Evolutionary conservation across 2,888 invertebrate genomes (phyloP).

Genomic region (Drosophila gaucha): DNA sequence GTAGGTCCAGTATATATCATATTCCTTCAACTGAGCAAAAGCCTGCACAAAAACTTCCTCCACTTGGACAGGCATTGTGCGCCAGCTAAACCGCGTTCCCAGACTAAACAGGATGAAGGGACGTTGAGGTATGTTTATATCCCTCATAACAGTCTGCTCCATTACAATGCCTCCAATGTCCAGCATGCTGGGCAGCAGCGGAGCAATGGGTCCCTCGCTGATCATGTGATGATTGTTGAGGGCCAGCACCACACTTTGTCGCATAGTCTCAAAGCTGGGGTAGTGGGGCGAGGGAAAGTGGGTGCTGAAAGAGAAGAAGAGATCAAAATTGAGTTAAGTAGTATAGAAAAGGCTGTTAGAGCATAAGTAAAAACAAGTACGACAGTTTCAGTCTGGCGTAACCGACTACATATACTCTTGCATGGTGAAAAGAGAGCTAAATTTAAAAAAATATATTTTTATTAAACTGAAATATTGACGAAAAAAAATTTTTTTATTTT

Average conservation of each 20-base stretch:
- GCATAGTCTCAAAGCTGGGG: slow-evolving; percentile 65
- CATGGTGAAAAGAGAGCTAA: too few species aligned
- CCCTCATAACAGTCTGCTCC: slow-evolving; percentile 36
- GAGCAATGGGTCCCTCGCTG: slow-evolving; percentile 77
- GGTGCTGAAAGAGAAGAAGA: slow-evolving; percentile 38
- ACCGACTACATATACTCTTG: too few species aligned
- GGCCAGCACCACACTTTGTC: slow-evolving; percentile 71
- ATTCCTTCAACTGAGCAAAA: slow-evolving; percentile 47
- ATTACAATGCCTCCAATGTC: slow-evolving; percentile 81
- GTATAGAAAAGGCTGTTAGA: too few species aligned
- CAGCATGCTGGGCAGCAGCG: slow-evolving; percentile 74
- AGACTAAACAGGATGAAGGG: slow-evolving; percentile 62
- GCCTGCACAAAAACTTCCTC: slow-evolving; percentile 37
- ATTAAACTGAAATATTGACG: too few species aligned
- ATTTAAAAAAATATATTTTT: too few species aligned
- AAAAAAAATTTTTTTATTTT: too few species aligned
- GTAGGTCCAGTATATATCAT: slow-evolving; percentile 70
- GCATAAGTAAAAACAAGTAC: too few species aligned
- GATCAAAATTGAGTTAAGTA: background rate
- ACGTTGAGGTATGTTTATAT: slow-evolving; percentile 39
- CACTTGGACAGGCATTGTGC: slow-evolving; percentile 14
- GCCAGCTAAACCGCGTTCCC: slow-evolving; percentile 70
- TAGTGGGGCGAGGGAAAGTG: slow-evolving; percentile 70
- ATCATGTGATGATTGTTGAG: slow-evolving; percentile 79
- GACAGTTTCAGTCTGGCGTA: too few species aligned